Evolutionary conservation across 2,797 vertebrate genomes (phyloP), one percentile per base, ranked within the genome.

Genomic region (Meriones psammophilus): DNA sequence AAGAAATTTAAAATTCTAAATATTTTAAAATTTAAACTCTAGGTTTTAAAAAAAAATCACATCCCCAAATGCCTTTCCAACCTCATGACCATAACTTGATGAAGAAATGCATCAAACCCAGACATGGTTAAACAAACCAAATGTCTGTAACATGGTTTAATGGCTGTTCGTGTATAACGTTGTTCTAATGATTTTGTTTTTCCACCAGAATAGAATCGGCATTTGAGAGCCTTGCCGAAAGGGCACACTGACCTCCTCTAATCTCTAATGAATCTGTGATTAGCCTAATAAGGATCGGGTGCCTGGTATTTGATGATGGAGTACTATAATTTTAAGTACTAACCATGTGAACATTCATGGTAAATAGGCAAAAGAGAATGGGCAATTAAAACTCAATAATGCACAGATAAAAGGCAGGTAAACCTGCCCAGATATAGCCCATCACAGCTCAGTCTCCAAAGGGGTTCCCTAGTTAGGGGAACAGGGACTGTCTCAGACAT

Each of bases 231-330:
- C 88, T 94, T 10, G 97, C 98, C 97, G 98, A 97, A 98, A 98
- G 98, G 98, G 93, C 98, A 98, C 79, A 88, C 78, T 98, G 98
- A 98, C 98, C 98, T 97, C 94, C 97, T 98, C 98, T 98, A 98
- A 98, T 97, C 95, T 86, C 96, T 94, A 90, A 95, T n/a, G 26
- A 46, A 98, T 98, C 97, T 98, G 69, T 96, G 97, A 98, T 98
- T 98, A 98, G 66, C 98, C 98, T 98, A 98, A 98, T 98, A 99
- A 98, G 98, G 98, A 97, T 97, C 96, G 98, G 97, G 96, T 77
- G 96, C 77, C 86, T 89, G 97, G 97, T 92, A 98, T 97, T 91
- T 97, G 96, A 94, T 98, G 98, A 98, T 98, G 97, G 89, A 96
- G 94, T 77, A 84, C 96, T 95, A 36, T 97, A 98, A 98, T 98